A percentile compares a stretch with the other conserved stretches of the same genome.
Conservation (phyloP, 2,888 invertebrate genomes). For the Tridacna crocea region DNA sequence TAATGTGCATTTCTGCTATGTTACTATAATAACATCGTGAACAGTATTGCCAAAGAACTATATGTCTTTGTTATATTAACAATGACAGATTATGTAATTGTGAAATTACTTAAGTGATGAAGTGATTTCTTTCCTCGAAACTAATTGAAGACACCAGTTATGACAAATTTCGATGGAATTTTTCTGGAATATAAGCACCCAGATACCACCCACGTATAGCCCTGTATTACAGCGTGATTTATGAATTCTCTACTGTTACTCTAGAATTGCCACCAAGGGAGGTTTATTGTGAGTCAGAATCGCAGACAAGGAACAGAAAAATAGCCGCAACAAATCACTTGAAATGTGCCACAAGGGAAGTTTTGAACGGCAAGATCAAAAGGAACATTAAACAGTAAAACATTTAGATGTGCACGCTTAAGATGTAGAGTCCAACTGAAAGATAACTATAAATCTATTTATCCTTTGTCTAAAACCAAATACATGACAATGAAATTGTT, state of each 20-base stretch:
- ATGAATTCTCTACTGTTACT: constrained; percentile 2
- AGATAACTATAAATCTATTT: no score
- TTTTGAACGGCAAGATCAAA: constrained; percentile 20
- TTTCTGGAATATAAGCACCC: neutral
- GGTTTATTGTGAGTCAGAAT: constrained; percentile 22
- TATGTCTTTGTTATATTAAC: neutral
- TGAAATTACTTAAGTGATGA: neutral
- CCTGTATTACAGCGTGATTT: constrained; percentile 10
- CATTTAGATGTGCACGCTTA: no score
- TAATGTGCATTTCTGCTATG: no score
- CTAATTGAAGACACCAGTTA: neutral
- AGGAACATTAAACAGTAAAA: neutral
- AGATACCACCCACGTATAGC: constrained; percentile 14
- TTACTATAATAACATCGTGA: no score
- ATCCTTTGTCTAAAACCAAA: no score
- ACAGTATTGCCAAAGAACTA: neutral
- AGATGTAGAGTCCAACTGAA: no score
- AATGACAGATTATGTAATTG: constrained; percentile 3
- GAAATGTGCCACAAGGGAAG: constrained; percentile 5
- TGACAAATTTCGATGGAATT: constrained; percentile 4
- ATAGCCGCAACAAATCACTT: constrained; percentile 24
- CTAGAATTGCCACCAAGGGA: constrained; percentile 17
- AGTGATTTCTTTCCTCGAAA: neutral
- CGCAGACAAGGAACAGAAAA: neutral
- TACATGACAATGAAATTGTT: no score